These are phyloP conservation scores for Carcharodon carcharias DNA, from an alignment of 2,797 vertebrate genomes.

Conservation along the genomic window DNA sequence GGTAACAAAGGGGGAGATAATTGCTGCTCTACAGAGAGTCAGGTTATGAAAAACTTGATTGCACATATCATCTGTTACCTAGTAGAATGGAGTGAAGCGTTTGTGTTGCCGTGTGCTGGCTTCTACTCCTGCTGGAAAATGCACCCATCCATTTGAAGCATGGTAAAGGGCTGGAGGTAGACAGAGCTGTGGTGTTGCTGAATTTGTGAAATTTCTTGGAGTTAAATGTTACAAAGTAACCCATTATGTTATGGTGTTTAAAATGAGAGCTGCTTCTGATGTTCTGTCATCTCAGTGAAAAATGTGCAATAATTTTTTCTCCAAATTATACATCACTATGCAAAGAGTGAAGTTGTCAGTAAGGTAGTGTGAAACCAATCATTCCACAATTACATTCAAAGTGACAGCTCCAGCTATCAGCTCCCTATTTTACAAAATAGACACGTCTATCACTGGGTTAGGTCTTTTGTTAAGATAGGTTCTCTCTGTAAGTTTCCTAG, in stretches of 20 bases:
- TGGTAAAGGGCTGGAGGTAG: neutral
- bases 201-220: neutral
- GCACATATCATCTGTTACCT: neutral
- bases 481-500: neutral
- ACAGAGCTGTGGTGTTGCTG: neutral
- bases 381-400: neutral
- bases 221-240: neutral
- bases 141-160: neutral
- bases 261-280: neutral
- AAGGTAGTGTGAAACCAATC: neutral
- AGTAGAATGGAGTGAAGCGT: neutral
- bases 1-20: neutral
- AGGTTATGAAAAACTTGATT: neutral
- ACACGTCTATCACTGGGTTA: neutral
- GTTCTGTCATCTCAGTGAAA: neutral
- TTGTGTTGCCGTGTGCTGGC: neutral
- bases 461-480: neutral
- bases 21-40: neutral
- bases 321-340: neutral
- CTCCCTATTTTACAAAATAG: neutral
- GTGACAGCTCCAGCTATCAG: neutral
- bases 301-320: neutral
- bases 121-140: neutral
- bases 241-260: neutral
- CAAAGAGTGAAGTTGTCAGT: neutral